Evolutionary conservation across 2,797 vertebrate species (phyloP).

Genomic region (Spizella passerina): DNA sequence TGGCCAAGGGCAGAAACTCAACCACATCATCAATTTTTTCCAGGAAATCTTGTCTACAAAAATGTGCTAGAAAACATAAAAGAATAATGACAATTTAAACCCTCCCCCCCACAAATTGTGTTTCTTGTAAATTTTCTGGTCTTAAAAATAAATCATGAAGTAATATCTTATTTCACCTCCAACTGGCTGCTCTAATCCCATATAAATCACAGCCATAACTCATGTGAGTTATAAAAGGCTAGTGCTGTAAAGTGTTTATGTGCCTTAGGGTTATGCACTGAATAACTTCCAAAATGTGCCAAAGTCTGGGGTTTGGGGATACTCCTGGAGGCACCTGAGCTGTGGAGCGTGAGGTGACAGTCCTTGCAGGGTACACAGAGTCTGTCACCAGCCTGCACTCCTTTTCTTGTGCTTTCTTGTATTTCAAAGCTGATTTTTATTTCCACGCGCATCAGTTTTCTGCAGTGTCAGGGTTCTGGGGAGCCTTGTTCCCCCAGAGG

Average conservation of each 20-base stretch:
- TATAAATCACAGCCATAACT: neutral
- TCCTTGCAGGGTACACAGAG: neutral
- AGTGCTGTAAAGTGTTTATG: neutral
- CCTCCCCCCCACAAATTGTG: fast-evolving
- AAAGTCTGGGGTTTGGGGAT: neutral
- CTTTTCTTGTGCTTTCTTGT: neutral
- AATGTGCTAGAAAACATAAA: neutral
- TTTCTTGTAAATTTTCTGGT: neutral
- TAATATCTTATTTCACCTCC: neutral
- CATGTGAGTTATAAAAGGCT: neutral
- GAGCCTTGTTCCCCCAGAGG: neutral
- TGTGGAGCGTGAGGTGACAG: neutral
- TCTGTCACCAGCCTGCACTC: fast-evolving
- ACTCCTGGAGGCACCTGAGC: neutral
- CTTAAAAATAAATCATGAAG: neutral
- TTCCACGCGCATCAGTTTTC: neutral
- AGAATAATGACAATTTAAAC: neutral
- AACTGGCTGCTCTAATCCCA: neutral
- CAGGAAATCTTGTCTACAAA: neutral
- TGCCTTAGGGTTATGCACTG: neutral
- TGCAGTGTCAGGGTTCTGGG: neutral
- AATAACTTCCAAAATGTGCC: neutral
- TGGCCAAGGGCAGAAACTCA: neutral
- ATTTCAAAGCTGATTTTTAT: neutral
- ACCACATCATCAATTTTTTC: neutral